phyloP scores from a whole-genome alignment of 2,113 vertebrate species.

The Atrichornis clamosus region DNA sequence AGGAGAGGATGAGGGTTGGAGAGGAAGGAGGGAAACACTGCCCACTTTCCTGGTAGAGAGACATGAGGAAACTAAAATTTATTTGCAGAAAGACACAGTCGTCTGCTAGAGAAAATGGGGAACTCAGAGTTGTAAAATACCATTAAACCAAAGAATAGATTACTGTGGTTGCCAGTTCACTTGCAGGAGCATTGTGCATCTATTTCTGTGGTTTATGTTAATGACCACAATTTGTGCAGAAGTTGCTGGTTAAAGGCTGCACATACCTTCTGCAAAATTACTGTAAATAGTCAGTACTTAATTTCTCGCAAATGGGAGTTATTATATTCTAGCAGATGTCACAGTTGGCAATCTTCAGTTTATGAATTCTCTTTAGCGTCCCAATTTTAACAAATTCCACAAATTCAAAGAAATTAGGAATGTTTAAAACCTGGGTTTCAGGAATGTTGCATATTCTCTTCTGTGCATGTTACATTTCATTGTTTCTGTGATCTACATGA shows the following conservation, averaged over 20 bases:
- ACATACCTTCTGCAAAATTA: background rate
- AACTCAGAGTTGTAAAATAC: background rate
- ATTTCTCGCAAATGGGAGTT: background rate
- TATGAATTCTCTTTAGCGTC: background rate
- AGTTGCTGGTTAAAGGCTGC: background rate
- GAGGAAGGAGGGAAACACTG: background rate
- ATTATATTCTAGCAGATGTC: background rate
- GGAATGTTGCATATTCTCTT: background rate
- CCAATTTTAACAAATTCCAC: background rate
- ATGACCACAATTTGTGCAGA: background rate
- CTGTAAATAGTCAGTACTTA: background rate
- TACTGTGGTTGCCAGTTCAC: background rate
- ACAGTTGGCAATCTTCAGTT: background rate
- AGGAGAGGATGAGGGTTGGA: background rate
- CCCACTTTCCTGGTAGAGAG: background rate
- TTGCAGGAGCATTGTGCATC: background rate
- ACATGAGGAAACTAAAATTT: background rate
- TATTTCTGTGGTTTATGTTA: background rate
- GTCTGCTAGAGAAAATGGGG: background rate
- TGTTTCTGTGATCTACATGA: background rate
- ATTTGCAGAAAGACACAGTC: background rate
- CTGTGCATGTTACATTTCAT: background rate
- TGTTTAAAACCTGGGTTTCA: background rate
- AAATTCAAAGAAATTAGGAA: background rate
- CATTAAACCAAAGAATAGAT: background rate